phyloP scores from a whole-genome alignment of 2,888 invertebrate species.

The Alcis repandata region DNA sequence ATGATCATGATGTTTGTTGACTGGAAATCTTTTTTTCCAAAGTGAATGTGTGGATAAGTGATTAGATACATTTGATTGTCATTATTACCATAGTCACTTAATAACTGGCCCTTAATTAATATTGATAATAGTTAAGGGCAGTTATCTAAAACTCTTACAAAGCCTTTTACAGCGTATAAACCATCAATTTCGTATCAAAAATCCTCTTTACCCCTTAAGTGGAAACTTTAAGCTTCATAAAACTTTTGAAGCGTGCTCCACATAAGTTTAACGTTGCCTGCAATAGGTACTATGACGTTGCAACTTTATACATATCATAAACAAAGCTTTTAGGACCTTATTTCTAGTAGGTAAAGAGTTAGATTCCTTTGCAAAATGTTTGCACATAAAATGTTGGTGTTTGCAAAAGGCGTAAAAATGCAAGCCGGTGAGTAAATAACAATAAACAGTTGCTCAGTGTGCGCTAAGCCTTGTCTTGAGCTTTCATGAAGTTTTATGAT shows the following conservation, averaged over 20 bases:
- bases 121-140: no score
- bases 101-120: no score
- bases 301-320: slow-evolving; percentile 28
- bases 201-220: slow-evolving; percentile 73
- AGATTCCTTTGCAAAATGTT: slow-evolving; percentile 11
- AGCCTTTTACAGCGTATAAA: slow-evolving; percentile 36
- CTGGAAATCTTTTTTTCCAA: no score
- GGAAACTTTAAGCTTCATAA: slow-evolving; percentile 81
- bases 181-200: slow-evolving; percentile 69
- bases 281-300: slow-evolving; percentile 65
- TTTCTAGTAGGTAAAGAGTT: neutral
- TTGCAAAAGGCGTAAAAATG: slow-evolving; percentile 71
- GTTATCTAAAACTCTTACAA: neutral
- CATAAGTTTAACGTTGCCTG: slow-evolving; percentile 77
- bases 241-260: slow-evolving; percentile 82
- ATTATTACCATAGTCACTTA: no score
- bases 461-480: slow-evolving; percentile 63
- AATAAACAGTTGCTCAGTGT: slow-evolving; percentile 68
- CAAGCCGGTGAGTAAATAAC: slow-evolving; percentile 69
- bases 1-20: no score
- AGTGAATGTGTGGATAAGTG: no score
- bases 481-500: slow-evolving; percentile 58
- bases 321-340: slow-evolving; percentile 23
- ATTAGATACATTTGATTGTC: no score
- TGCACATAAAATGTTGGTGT: slow-evolving; percentile 17